Percentiles rank a stretch among this genome's conserved stretches.
These are phyloP conservation scores for Semnornis frantzii DNA, from an alignment of 2,113 vertebrate species.

Conservation along the genomic window DNA sequence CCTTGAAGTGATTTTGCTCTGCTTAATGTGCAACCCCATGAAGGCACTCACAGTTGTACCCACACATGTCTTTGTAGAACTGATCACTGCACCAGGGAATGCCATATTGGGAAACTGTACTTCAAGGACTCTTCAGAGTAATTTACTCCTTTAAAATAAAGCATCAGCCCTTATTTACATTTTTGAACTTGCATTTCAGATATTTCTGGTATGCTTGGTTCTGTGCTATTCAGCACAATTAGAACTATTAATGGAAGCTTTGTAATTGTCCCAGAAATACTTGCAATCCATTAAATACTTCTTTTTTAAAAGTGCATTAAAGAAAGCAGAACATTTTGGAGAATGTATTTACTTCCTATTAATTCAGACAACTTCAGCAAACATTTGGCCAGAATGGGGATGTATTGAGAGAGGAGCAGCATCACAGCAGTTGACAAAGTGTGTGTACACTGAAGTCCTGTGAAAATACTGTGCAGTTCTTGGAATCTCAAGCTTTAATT, in stretches of 20 bases:
- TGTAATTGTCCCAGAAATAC: neutral
- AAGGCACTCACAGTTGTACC: neutral
- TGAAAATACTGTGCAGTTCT: neutral
- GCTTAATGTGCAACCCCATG: neutral
- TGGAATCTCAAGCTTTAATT: neutral
- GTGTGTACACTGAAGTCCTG: neutral
- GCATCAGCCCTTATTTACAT: neutral
- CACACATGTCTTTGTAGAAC: neutral
- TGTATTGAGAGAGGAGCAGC: neutral
- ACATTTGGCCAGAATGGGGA: neutral
- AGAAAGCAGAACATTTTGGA: neutral
- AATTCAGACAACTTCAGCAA: neutral
- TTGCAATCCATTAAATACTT: neutral
- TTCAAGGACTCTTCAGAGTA: neutral
- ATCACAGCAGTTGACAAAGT: neutral
- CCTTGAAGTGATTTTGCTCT: neutral
- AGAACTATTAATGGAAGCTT: neutral
- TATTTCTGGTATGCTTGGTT: neutral
- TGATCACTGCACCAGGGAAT: neutral
- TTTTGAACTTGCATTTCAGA: neutral
- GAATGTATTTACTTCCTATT: neutral
- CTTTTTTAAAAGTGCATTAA: neutral
- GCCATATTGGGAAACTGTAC: neutral
- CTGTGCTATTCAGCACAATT: neutral
- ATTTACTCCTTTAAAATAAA: neutral